Evolutionary conservation across 35 echinoderm and acorn worm species (phyloP), one percentile per base, ranked within the genome.

Genomic region (Acanthaster planci): DNA sequence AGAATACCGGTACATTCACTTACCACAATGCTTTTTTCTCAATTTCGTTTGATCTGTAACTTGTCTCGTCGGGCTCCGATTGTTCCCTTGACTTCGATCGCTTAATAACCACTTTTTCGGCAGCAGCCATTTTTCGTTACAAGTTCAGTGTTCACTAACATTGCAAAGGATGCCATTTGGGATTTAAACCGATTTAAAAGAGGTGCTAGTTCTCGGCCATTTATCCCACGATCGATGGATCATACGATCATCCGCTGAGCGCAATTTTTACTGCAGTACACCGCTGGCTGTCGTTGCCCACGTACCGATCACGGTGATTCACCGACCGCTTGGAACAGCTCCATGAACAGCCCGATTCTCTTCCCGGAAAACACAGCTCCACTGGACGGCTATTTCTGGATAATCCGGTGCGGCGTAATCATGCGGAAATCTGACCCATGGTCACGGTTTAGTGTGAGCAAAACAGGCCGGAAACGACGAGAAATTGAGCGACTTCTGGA

Each of bases 381-480:
- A 72, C 64, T 72, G 64, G 64, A 26, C 64, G 23, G 64, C 64
- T 72, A 72, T 72, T 72, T 72, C 64, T 72, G 64, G 64, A 72
- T 72, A 72, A 72, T 26, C 64, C 64, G 64, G 64, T 72, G 64
- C 64, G 14, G 21, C 26, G 34, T 72, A 31, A 72, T 72, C 64
- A 72, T 19, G 14, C 26, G 64, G 64, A 72, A 72, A 72, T 72
- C 34, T 72, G 64, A 72, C 64, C 64, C 64, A 72, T 26, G 30
- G 23, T 72, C 64, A 72, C 30, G 64, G 7, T 72, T n/a, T 26
- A 72, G 34, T 31, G 64, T 72, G 64, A 72, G 64, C 26, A 72
- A 72, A 72, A 72, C 64, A 72, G 64, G 64, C 64, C 64, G 64
- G 64, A 72, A 72, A 34, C 34, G 64, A 31, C 14, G 23, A 23